Evolutionary conservation across 2,888 invertebrate genomes (phyloP), one percentile per base, ranked within the genome.

Genomic region (Belgica antarctica): DNA sequence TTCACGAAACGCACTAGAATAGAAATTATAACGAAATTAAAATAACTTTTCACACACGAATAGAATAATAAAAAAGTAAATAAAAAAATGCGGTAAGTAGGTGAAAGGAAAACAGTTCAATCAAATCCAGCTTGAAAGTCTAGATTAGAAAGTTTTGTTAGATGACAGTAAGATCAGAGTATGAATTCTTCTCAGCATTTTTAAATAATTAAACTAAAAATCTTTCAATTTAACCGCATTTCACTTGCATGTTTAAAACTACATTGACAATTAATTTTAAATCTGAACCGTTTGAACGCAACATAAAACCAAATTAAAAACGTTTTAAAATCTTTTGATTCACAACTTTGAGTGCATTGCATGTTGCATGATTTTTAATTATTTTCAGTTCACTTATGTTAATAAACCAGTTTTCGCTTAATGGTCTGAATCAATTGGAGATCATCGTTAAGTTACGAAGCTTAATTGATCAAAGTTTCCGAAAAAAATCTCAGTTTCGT

Each of bases 281-380:
- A 41, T n/a, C n/a, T n/a, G n/a, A n/a, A n/a, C n/a, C 2, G 5
- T 41, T 41, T 5, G 15, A 41, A 41, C 41, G 12, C 41, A 41
- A n/a, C 10, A 10, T 5, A 41, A 41, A 41, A 41, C 15, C 15
- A 41, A 41, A 41, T 10, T 15, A 41, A 34, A 34, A 34, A 8
- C 34, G 34, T 8, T 8, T 8, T 12, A 34, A 34, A 34, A n/a
- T n/a, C n/a, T n/a, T 34, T 34, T 34, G 22, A 52, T 22, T 52
- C 52, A 52, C 52, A 19, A 17, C 22, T 52, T 52, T 52, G 17
- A 75, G 73, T 81, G 77, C 59, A 59, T 25, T 59, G 59, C 59
- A 59, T 59, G 59, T 27, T 59, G 59, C 59, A 59, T 59, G 59
- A 59, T 2, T n/a, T 59, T 59, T 59, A 12, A 41, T 41, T 41